These are phyloP conservation scores for Agonopterix alstromeriana DNA, from an alignment of 2,888 invertebrate genomes.

Conservation along the genomic window DNA sequence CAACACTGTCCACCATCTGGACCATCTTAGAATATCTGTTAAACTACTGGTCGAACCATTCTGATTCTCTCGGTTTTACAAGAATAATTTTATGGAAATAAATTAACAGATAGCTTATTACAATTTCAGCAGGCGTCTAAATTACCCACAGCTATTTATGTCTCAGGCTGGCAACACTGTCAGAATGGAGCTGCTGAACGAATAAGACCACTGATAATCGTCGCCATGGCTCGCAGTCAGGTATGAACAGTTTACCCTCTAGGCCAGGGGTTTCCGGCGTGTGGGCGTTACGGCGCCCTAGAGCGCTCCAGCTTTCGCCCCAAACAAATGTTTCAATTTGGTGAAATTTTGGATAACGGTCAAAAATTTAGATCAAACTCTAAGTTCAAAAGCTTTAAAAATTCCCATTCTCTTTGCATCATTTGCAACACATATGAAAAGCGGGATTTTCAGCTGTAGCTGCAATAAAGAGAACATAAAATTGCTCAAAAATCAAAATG, in stretches of 20 bases:
- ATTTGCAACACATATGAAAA: background rate
- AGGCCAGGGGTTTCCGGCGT: too few species aligned
- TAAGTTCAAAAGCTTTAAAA: background rate
- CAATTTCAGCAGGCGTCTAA: slow-evolving; percentile 1
- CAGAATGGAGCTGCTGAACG: background rate
- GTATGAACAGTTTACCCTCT: background rate
- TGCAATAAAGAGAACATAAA: background rate
- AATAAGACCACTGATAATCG: background rate
- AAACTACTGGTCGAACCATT: too few species aligned
- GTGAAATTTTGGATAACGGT: background rate
- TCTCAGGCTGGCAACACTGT: slow-evolving; percentile 5
- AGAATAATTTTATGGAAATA: too few species aligned
- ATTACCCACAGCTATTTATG: slow-evolving; percentile 3
- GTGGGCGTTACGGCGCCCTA: too few species aligned
- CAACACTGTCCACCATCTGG: too few species aligned
- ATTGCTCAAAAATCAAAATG: background rate
- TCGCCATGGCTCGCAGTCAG: slow-evolving; percentile 2
- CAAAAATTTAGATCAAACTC: background rate
- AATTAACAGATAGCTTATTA: too few species aligned
- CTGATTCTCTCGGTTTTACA: too few species aligned
- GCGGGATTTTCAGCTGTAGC: background rate
- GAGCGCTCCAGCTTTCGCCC: background rate
- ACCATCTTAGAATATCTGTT: too few species aligned
- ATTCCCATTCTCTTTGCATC: background rate
- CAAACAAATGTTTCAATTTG: background rate